Percentiles rank a stretch among this genome's conserved stretches.
These are phyloP conservation scores for Acrobasis repandana DNA, from an alignment of 2,888 invertebrate species.

Conservation along the genomic window DNA sequence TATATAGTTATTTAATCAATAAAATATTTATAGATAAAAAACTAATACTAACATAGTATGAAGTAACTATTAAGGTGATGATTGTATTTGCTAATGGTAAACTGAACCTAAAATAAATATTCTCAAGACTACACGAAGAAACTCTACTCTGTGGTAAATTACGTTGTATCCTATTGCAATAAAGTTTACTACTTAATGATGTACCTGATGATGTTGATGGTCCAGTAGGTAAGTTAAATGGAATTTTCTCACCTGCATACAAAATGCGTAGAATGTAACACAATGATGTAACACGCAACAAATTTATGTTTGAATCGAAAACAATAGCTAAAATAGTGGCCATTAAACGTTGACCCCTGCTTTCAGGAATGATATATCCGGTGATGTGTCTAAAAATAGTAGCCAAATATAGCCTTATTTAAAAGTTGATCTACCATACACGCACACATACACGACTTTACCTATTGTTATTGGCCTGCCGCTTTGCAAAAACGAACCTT, in stretches of 20 bases:
- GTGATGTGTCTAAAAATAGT: not conserved
- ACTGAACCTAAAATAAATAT: not conserved
- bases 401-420: slow-evolving; percentile 38
- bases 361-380: too few species aligned
- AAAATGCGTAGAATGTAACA: not conserved
- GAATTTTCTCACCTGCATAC: not conserved
- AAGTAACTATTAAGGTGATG: too few species aligned
- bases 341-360: too few species aligned
- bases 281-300: not conserved
- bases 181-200: not conserved
- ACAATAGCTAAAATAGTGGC: not conserved
- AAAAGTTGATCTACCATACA: slow-evolving; percentile 42
- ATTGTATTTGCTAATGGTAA: too few species aligned
- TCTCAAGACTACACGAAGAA: not conserved
- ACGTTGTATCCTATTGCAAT: not conserved
- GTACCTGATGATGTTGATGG: too few species aligned
- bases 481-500: slow-evolving; percentile 77
- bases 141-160: not conserved
- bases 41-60: too few species aligned
- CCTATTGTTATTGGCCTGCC: slow-evolving; percentile 60
- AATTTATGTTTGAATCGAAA: not conserved
- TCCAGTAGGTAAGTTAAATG: not conserved
- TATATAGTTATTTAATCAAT: too few species aligned
- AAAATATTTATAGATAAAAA: too few species aligned
- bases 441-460: slow-evolving; percentile 42